Evolutionary conservation across 2,888 invertebrate species (phyloP), one percentile per base, ranked within the genome.

Genomic region (Incurvaria masculella): DNA sequence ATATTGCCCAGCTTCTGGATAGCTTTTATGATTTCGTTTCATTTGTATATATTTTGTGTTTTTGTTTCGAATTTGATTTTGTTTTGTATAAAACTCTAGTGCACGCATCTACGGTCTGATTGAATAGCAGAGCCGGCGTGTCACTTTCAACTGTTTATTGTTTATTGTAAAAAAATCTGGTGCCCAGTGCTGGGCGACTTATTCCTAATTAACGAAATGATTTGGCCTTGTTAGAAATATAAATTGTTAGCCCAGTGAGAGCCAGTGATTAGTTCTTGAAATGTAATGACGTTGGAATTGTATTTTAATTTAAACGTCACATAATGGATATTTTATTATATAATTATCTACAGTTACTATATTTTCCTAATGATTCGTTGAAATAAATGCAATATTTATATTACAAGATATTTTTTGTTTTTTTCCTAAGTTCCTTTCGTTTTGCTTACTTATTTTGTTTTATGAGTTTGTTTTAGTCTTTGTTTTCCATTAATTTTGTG

Each of bases 341-440:
- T 74, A 72, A 74, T 74, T 71, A 73, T 72, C 69, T 72, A 72
- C 73, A 73, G 72, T 74, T 75, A 75, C 76, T 75, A 68, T 75
- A 76, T 55, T 75, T 76, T 71, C 71, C 74, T 71, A 71, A 74
- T 50, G 49, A 79, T 74, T 76, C 72, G 75, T 78, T 79, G 72
- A 79, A 78, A 79, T 79, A 79, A 79, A 79, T 74, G 72, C 73
- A 79, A 79, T 79, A 79, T 79, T 79, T 79, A 79, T 78, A 79
- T 79, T 79, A 76, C 73, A 75, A 71, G 73, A 65, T 72, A 74
- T 48, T 48, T 49, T 51, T 48, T 72, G 72, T 72, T 72, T 72
- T 72, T 75, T 69, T 65, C 71, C 69, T 72, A 69, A 62, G 66
- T 70, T 71, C 67, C 69, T 69, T 72, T 66, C 71, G 62, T 67